Evolutionary conservation across 2,888 invertebrate genomes (phyloP), one percentile per base, ranked within the genome.

Genomic region (Digitonthophagus gazella): DNA sequence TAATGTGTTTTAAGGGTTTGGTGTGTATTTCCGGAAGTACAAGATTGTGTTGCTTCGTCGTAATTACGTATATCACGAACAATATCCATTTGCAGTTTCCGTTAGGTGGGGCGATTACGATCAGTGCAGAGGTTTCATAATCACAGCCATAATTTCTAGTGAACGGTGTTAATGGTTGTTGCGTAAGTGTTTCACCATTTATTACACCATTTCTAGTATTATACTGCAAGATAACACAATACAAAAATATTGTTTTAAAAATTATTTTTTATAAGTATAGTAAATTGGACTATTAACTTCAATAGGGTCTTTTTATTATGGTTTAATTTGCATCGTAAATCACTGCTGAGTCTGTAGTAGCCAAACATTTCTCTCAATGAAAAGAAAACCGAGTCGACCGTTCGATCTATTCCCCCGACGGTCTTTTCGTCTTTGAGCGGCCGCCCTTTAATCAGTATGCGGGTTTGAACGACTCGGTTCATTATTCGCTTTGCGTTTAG

Each of bases 361-460:
- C 28, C 28, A 44, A 44, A 44, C 28, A 44, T 44, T 44, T 44
- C 11, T 44, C 28, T 44, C 28, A 44, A 44, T 44, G 28, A 44
- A 44, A 44, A 44, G 28, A 44, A 44, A 44, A 44, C 28, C 28
- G 6, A 44, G 28, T 44, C 28, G 28, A 3, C 8, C 28, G 28
- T 44, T 44, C 28, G 28, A 44, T 44, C 28, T 44, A 44, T 44
- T 44, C 28, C 28, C 28, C 11, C 11, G 28, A 44, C 28, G 28
- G 28, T 44, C 28, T 44, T 44, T 44, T 44, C 28, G 28, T 44
- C 28, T 44, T 6, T 44, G 61, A 18, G 19, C 61, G 8, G 8
- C 61, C 20, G 16, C 61, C 19, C 61, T 61, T 61, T 61, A 61
- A 61, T 61, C 61, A 61, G 61, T 61, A 61, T 61, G 61, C 61